A percentile compares a stretch with the other conserved stretches of the same genome.
Evolutionary conservation across 2,797 vertebrate species (phyloP).

Genomic region (Rachycentron canadum): DNA sequence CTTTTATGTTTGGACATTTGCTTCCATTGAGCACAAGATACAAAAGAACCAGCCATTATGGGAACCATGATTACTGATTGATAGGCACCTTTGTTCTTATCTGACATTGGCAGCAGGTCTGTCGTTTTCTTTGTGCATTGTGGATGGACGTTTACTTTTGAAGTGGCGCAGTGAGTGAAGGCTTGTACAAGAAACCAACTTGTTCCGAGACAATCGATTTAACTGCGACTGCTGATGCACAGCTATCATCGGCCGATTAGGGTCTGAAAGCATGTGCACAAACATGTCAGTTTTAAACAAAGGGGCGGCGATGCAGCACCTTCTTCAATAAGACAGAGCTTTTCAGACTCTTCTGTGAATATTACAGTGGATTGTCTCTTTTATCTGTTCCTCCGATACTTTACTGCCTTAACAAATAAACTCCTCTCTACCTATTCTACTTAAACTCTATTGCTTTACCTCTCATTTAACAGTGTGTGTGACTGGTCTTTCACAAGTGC

Average conservation of each 20-base stretch:
- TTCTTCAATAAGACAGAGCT: slow-evolving; percentile 4
- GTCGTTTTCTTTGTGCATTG: slow-evolving; percentile 43
- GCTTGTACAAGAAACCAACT: slow-evolving; percentile 7
- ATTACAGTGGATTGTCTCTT: background rate
- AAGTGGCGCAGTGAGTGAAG: background rate
- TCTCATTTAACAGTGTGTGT: background rate
- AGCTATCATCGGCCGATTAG: slow-evolving; percentile 12
- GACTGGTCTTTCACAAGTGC: background rate
- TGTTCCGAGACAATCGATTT: slow-evolving; percentile 30
- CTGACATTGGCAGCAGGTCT: slow-evolving; percentile 39
- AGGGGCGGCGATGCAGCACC: background rate
- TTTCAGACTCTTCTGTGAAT: background rate
- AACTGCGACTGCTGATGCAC: background rate
- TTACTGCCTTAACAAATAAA: slow-evolving; percentile 4
- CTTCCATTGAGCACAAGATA: slow-evolving; percentile 26
- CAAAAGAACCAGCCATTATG: slow-evolving; percentile 27
- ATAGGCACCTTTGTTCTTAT: slow-evolving; percentile 57
- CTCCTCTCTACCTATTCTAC: background rate
- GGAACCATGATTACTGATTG: slow-evolving; percentile 26
- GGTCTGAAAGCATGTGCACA: slow-evolving; percentile 22
- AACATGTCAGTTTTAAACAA: slow-evolving; percentile 38
- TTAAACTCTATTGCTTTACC: background rate
- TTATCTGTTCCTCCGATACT: background rate
- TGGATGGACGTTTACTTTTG: background rate
- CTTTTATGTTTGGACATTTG: slow-evolving; percentile 32